Percentiles rank a stretch among this genome's conserved stretches.
Conservation (phyloP, 2,888 invertebrate genomes). For the Hemistola chrysoprasaria region DNA sequence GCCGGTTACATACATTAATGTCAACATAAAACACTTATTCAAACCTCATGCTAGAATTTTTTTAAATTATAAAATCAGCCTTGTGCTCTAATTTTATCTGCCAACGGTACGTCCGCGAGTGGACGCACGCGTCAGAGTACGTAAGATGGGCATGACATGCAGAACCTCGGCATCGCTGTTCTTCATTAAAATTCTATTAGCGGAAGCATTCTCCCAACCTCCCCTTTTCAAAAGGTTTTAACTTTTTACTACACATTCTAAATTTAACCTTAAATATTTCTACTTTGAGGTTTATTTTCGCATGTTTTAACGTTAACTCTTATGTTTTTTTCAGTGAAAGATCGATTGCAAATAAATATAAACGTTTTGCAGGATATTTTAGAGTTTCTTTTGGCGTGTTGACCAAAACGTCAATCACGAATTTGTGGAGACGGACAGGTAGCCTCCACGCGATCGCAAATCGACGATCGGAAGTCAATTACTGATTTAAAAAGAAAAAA, state of each 20-base stretch:
- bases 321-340: slow-evolving; percentile 10
- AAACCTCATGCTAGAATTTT: neutral
- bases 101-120: slow-evolving; percentile 41
- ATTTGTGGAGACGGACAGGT: slow-evolving; percentile 53
- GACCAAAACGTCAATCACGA: slow-evolving; percentile 40
- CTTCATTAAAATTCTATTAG: slow-evolving; percentile 82
- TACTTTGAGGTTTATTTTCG: slow-evolving; percentile 18
- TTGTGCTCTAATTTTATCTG: slow-evolving; percentile 36
- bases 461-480: slow-evolving; percentile 65
- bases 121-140: slow-evolving; percentile 62
- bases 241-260: slow-evolving; percentile 19
- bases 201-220: slow-evolving; percentile 72
- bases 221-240: slow-evolving; percentile 15
- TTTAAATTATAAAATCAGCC: slow-evolving; percentile 10
- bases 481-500: slow-evolving; percentile 40
- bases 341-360: slow-evolving; percentile 3
- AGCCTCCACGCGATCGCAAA: slow-evolving; percentile 55
- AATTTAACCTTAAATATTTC: slow-evolving; percentile 18
- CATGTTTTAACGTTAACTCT: neutral
- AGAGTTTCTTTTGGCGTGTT: slow-evolving; percentile 36
- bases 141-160: slow-evolving; percentile 79
- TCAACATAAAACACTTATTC: too few relatives aligned
- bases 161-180: slow-evolving; percentile 74
- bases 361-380: slow-evolving; percentile 2
- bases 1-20: too few relatives aligned